Evolutionary conservation across 1,140 invertebrate species (phyloP), one percentile per base, ranked within the genome.

Genomic region (Cryptotermes secundus): DNA sequence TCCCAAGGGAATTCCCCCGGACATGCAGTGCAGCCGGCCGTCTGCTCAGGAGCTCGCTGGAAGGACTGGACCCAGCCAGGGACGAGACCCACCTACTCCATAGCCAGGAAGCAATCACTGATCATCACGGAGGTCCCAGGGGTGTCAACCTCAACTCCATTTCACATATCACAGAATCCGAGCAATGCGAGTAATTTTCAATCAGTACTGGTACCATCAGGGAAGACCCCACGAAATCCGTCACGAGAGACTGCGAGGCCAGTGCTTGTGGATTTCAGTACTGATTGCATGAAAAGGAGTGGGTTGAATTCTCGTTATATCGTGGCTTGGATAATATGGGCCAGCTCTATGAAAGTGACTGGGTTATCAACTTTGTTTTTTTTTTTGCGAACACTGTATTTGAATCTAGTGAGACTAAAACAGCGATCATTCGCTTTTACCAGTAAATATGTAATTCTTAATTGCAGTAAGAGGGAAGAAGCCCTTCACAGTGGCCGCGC

Each of bases 161-260:
- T 72, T 72, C 59, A 72, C 59, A 72, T 72, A 26, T 72, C 59
- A 49, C 19, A 49, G 45, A 49, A 49, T 49, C 19, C 45, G 45
- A 49, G 45, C 45, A 49, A 49, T 49, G 45, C 45, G 26, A 72
- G 59, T 72, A 72, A 72, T 72, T 72, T 72, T 72, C 59, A 72
- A 72, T 72, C 59, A 72, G 26, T 10, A 16, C 59, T 22, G 22
- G 38, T 14, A 42, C 38, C 19, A 22, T 49, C 6, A 49, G 6
- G 45, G 45, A 49, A 49, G 45, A 19, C 14, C 19, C 45, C 31
- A n/a, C 31, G 59, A 72, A 72, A 72, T 72, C 59, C n/a, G 26
- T 31, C 26, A n/a, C n/a, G 26, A n/a, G 10, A 26, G 59, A n/a
- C 59, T 0, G 26, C 26, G 3, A 3, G 19, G 19, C 45, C 19